Evolutionary conservation across 2,113 vertebrate genomes (phyloP).

Genomic region (Brachyistius frenatus): DNA sequence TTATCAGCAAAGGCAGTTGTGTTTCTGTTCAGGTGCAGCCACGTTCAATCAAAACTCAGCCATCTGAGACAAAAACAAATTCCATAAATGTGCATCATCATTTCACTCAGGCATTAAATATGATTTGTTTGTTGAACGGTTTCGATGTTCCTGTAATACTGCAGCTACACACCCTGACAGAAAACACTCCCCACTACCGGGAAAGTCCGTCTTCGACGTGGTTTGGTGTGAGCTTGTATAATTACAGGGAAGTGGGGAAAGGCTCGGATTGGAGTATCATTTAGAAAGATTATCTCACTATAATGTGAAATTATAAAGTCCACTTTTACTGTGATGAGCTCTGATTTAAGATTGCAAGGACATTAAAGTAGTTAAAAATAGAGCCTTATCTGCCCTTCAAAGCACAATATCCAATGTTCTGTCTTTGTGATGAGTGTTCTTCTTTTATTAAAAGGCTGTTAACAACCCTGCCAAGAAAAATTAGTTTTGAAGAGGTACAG

Average conservation of each 20-base stretch:
- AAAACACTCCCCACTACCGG: not conserved
- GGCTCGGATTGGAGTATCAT: slow-evolving; percentile 6
- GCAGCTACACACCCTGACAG: slow-evolving; percentile 14
- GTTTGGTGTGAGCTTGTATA: slow-evolving; percentile 16
- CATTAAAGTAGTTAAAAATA: not conserved
- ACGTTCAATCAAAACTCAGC: not conserved
- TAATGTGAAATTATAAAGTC: slow-evolving; percentile 11
- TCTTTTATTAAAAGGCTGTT: slow-evolving; percentile 12
- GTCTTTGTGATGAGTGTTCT: not conserved
- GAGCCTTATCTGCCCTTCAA: not conserved
- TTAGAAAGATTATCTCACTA: slow-evolving; percentile 22
- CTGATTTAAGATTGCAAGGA: not conserved
- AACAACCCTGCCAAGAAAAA: not conserved
- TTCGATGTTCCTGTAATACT: not conserved
- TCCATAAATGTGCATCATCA: not conserved
- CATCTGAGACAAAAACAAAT: not conserved
- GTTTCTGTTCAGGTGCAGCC: no score
- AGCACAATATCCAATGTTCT: not conserved
- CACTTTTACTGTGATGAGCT: not conserved
- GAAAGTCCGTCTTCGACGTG: slow-evolving; percentile 14
- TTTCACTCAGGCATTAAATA: not conserved
- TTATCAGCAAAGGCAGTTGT: no score
- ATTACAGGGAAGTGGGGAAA: slow-evolving; percentile 42
- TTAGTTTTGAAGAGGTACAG: not conserved
- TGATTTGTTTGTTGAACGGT: not conserved